Percentiles rank a stretch among this genome's conserved stretches.
Conservation (phyloP, 2,888 invertebrate genomes). For the Diploptera punctata region DNA sequence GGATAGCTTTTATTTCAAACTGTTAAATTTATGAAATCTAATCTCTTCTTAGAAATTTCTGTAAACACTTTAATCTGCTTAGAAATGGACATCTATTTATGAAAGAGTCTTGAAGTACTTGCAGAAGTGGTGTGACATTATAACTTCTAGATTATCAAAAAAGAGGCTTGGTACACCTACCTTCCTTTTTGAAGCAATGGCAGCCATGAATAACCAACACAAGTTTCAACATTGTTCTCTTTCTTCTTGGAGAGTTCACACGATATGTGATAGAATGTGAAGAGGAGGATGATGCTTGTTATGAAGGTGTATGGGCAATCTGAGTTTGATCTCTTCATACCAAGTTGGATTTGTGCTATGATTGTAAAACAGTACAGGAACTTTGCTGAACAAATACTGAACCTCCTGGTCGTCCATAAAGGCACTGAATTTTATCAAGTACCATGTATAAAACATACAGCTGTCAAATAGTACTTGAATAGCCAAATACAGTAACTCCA, state of each 20-base stretch:
- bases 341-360: constrained; percentile 90
- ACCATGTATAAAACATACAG: too few species aligned
- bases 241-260: constrained; percentile 83
- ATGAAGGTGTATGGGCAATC: constrained; percentile 84
- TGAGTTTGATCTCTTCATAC: constrained; percentile 93
- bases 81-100: too few species aligned
- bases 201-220: constrained; percentile 95
- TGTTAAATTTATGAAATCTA: too few species aligned
- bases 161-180: constrained; percentile 49
- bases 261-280: constrained; percentile 95
- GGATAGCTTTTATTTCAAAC: too few species aligned
- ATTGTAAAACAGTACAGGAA: constrained; percentile 79
- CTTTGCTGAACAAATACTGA: constrained; percentile 67
- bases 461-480: too few species aligned
- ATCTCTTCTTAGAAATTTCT: too few species aligned
- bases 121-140: too few species aligned
- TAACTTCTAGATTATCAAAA: neutral
- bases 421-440: too few species aligned
- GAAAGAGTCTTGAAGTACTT: too few species aligned
- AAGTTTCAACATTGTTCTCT: constrained; percentile 77
- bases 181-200: constrained; percentile 82
- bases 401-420: constrained; percentile 75
- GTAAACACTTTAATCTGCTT: too few species aligned
- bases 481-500: too few species aligned
- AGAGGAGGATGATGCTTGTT: constrained; percentile 90